Base-by-base conservation (phyloP, 2,888 invertebrate species). In the Drosophila atripex region DNA sequence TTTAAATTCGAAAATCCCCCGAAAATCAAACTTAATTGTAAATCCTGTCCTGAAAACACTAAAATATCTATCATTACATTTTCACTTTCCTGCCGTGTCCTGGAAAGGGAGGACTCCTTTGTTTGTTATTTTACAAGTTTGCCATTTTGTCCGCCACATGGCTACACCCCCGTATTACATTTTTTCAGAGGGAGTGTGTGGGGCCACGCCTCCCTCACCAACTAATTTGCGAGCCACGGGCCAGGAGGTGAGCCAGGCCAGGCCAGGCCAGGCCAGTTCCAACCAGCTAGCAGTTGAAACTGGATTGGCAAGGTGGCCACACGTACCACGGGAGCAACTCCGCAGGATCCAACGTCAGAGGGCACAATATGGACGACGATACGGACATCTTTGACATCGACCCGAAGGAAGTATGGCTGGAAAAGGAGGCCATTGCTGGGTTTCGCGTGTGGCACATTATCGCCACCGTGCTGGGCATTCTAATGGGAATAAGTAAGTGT, bases 391-490 rank as follows among this genome's bases (percentile, higher is more conserved):
- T 86, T 43, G 71, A 80, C 32, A 76, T 84, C 41, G 89, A 90
- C 82, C 89, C 89, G 51, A 93, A 93, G 78, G 93, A 94, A 51
- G 93, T 95, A 78, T 95, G 96, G 96, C 93, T 97, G 61, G 97
- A 97, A 90, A 93, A 92, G 74, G 92, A 93, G 60, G 93, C 95
- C 28, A 90, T 95, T 43, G 94, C 94, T 56, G 94, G 94, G 25
- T 94, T 97, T 86, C 93, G 96, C 73, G 93, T 95, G 54, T 97
- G 97, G 97, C 97, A 97, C 90, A 93, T 96, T 59, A 93, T 96
- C 88, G 95, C 96, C 89, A 92, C 96, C 70, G 94, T 94, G 85
- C 92, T 95, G 61, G 94, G 94, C 50, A 94, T 93, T 54, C 88
- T 95, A 65, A 92, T 94, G 51, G 91, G 94, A 64, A 85, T 95